These are phyloP conservation scores for Leuciscus idus DNA, from an alignment of 2,113 vertebrate species.

Conservation along the genomic window DNA sequence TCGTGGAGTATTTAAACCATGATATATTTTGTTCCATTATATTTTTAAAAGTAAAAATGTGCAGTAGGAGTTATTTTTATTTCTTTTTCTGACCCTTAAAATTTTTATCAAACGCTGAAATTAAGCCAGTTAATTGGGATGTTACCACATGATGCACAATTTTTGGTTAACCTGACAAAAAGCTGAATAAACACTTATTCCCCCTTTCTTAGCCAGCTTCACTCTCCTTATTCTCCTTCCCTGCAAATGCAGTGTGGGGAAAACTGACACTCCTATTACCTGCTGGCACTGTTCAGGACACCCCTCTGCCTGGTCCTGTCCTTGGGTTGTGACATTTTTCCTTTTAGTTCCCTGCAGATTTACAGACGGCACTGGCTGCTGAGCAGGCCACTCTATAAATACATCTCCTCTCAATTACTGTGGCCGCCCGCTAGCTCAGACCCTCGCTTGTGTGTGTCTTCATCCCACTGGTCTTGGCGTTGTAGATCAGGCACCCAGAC, in stretches of 20 bases:
- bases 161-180: background rate
- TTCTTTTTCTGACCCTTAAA: background rate
- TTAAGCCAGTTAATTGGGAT: background rate
- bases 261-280: constrained; percentile 72
- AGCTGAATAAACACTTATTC: constrained; percentile 16
- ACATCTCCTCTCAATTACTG: constrained; percentile 76
- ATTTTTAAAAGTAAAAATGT: background rate
- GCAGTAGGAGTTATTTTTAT: background rate
- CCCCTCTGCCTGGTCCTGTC: constrained; percentile 65
- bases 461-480: constrained; percentile 67
- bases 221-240: constrained; percentile 41
- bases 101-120: background rate
- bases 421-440: constrained; percentile 61
- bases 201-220: background rate
- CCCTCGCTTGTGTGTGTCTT: constrained; percentile 67
- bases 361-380: constrained; percentile 75
- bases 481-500: constrained; percentile 76
- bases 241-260: constrained; percentile 61
- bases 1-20: background rate
- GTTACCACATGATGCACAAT: background rate
- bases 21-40: background rate
- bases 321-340: constrained; percentile 77
- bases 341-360: constrained; percentile 74
- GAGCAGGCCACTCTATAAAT: constrained; percentile 77
- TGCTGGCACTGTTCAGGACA: constrained; percentile 61